Evolutionary conservation across 2,113 vertebrate genomes (phyloP).

Genomic region (Ibidorhyncha struthersii): DNA sequence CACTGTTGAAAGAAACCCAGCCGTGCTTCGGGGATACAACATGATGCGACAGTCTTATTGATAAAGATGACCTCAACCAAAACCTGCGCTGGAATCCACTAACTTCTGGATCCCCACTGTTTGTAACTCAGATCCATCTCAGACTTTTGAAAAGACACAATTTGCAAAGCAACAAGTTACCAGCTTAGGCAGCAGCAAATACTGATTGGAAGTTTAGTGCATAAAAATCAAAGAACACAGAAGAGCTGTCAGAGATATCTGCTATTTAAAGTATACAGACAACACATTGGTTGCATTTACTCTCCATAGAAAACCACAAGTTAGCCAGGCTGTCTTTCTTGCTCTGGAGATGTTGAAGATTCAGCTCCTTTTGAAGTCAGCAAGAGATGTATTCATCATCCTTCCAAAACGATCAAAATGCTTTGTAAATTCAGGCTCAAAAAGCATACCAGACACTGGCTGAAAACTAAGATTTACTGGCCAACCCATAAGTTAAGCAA

Average conservation of each 20-base stretch:
- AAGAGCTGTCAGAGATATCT: neutral
- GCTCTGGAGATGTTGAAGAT: neutral
- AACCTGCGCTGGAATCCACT: neutral
- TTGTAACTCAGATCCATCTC: neutral
- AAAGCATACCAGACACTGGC: neutral
- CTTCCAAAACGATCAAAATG: neutral
- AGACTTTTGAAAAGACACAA: neutral
- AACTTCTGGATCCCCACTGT: neutral
- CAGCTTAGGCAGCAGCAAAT: conserved; percentile 20
- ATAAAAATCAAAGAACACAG: conserved; percentile 10
- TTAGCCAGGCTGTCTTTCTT: conserved; percentile 11
- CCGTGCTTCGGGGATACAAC: fast-evolving
- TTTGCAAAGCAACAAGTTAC: neutral
- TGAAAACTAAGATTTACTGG: neutral
- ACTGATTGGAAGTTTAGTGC: neutral
- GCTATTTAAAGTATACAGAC: conserved; percentile 10
- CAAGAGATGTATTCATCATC: neutral
- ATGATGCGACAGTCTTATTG: neutral
- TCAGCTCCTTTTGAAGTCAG: neutral
- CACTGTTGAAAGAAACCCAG: neutral
- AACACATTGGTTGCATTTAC: neutral
- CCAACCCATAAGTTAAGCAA: conserved; percentile 32
- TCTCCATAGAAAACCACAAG: neutral
- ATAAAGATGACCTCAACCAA: neutral
- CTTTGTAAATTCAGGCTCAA: conserved; percentile 28